Percentiles rank a stretch among this genome's conserved stretches.
These are phyloP conservation scores for Alcedo atthis DNA, from an alignment of 2,797 vertebrate species.

Conservation along the genomic window DNA sequence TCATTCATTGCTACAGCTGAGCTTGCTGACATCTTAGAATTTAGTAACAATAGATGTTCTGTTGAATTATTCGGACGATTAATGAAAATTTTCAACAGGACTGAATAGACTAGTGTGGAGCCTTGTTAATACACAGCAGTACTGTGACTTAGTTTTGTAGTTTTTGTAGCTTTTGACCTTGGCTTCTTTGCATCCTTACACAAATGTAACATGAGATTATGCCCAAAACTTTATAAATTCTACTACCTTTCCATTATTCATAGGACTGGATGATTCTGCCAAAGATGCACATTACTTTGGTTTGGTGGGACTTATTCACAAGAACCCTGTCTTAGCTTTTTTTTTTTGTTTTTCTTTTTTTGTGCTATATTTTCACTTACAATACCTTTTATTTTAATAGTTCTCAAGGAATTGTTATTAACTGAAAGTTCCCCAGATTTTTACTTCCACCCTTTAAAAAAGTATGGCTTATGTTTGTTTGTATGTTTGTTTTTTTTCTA, in stretches of 20 bases:
- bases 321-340: background rate
- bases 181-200: background rate
- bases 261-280: background rate
- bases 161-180: background rate
- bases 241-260: background rate
- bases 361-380: background rate
- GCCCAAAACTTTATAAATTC: background rate
- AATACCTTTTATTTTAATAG: background rate
- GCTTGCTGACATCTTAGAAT: background rate
- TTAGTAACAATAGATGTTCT: slow-evolving; percentile 19
- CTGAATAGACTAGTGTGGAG: background rate
- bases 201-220: background rate
- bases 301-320: background rate
- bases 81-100: slow-evolving; percentile 14
- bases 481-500: background rate
- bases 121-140: background rate
- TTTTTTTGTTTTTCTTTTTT: background rate
- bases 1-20: background rate
- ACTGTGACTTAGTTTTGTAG: background rate
- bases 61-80: slow-evolving; percentile 51
- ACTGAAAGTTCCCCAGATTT: background rate
- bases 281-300: background rate
- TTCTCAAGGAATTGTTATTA: background rate
- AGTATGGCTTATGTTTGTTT: background rate
- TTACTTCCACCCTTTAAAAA: background rate